Conservation (phyloP, 2,113 vertebrate species). For the Pteronura brasiliensis region DNA sequence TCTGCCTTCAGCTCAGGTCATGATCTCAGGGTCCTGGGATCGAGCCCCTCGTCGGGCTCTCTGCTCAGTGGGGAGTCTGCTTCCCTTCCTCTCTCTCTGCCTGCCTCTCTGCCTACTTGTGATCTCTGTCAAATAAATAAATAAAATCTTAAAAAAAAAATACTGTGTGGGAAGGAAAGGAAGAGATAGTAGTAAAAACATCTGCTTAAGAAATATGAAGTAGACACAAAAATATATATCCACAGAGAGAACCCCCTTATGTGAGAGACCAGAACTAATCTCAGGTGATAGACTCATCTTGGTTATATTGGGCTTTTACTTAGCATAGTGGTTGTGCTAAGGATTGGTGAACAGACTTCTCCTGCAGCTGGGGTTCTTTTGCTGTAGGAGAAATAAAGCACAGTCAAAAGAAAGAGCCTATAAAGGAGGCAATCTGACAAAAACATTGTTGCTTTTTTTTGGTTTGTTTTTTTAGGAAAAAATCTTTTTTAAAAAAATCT, state of each 20-base stretch:
- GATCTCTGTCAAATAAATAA: too few species aligned
- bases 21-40: too few species aligned
- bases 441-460: neutral
- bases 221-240: neutral
- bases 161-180: neutral
- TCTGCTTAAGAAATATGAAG: conserved; percentile 24
- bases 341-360: neutral
- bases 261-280: neutral
- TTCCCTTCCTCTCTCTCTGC: too few species aligned
- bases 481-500: too few species aligned
- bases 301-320: neutral
- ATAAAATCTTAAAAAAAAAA: neutral
- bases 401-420: neutral
- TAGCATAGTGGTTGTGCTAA: neutral
- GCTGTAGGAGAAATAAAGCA: neutral
- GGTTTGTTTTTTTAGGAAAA: too few species aligned
- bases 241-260: neutral
- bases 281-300: neutral
- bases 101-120: too few species aligned
- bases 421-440: neutral
- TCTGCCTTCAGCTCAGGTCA: too few species aligned
- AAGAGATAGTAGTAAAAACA: neutral
- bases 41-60: too few species aligned
- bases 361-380: neutral
- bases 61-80: too few species aligned